Base-by-base conservation (phyloP, 1,140 invertebrate species). In the Drosophila equinoxialis region DNA sequence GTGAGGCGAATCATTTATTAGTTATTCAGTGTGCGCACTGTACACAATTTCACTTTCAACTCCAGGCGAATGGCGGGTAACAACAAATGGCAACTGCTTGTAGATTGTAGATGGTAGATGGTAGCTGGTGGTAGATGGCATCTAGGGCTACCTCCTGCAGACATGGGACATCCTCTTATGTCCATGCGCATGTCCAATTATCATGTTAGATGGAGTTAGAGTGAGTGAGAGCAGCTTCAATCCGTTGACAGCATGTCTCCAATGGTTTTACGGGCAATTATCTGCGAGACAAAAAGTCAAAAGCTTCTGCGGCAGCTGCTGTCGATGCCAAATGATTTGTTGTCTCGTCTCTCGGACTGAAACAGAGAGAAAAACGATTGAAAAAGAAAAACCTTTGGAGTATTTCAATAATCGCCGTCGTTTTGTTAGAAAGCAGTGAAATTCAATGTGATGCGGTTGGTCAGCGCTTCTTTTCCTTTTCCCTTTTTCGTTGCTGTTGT, bases 341-440 rank as follows among this genome's bases (percentile, higher is more conserved):
- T 67, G 74, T 59, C 14, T 33, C 64, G 39, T 42, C 58, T 63
- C 26, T 57, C 8, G 35, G 10, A 74, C 5, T 6, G 45, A 23
- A 8, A 51, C 10, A 69, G 69, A 45, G 69, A 45, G 67, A 42
- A 81, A 71, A 70, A 7, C 35, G n/a, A 33, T 54, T 23, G 23
- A 75, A 71, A 70, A 83, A 68, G 71, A 78, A 87, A 89, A 89
- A 84, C 81, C 84, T 89, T 89, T 73, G 69, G 48, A 71, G 74
- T 65, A 89, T 89, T 89, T 89, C 80, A 89, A 89, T 89, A 89
- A 89, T 90, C 80, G 58, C 84, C 80, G 58, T 64, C 58, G 64
- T 61, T 51, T 30, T 77, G 85, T 90, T 89, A 89, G 80, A 89
- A 89, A 89, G 85, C 84, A 81, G 84, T 81, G 84, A 89, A 89